phyloP scores from a whole-genome alignment of 1,140 invertebrate genomes.

The Eriocheir sinensis region DNA sequence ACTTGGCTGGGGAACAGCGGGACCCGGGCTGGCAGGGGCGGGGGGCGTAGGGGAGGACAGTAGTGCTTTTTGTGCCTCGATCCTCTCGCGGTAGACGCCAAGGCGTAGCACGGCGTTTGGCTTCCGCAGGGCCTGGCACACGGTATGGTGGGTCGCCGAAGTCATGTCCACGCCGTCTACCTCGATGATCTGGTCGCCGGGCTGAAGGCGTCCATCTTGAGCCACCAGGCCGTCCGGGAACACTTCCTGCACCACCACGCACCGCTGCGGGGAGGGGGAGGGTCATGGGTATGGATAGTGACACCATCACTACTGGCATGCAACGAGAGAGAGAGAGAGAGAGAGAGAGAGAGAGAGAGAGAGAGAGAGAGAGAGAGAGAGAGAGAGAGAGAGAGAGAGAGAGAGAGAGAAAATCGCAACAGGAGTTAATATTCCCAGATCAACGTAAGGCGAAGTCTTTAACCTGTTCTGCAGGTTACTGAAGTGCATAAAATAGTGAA shows the following conservation, averaged over 20 bases:
- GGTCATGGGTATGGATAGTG: no score
- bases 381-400: no score
- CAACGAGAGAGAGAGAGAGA: background rate
- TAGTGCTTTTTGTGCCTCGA: constrained; percentile 79
- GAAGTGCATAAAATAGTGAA: no score
- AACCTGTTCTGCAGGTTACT: no score
- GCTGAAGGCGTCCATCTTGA: constrained; percentile 83
- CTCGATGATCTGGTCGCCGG: constrained; percentile 85
- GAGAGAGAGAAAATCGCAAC: no score
- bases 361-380: background rate
- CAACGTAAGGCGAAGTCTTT: no score
- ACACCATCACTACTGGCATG: background rate
- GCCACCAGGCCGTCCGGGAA: constrained; percentile 83
- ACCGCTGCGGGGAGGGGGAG: constrained; percentile 80
- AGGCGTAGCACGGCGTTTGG: constrained; percentile 79
- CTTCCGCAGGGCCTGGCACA: constrained; percentile 79
- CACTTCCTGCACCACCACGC: constrained; percentile 83
- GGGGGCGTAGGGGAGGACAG: background rate
- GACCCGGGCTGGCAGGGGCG: background rate
- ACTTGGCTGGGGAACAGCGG: constrained; percentile 42
- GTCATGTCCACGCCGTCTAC: constrained; percentile 83
- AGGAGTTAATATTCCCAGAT: no score
- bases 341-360: background rate
- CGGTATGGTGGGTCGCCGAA: constrained; percentile 80
- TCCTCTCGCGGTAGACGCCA: constrained; percentile 80